Evolutionary conservation across 2,888 invertebrate genomes (phyloP).

Genomic region (Apomyelois bistriatella): DNA sequence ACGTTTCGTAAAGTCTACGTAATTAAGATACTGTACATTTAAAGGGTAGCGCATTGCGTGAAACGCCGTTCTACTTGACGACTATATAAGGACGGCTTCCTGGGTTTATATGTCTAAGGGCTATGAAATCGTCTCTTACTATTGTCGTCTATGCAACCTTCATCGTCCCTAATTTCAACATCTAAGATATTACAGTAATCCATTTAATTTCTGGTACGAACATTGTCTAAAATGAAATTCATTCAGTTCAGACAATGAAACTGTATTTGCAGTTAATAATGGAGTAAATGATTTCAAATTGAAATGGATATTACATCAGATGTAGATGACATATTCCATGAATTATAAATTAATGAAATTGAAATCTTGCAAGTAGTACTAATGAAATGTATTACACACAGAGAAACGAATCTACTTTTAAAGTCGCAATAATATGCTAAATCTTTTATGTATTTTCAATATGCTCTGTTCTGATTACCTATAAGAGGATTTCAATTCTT

Average conservation of each 20-base stretch:
- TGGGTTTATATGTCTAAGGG: not conserved
- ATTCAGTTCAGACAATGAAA: not conserved
- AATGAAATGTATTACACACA: not conserved
- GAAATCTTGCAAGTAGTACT: not conserved
- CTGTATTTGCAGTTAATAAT: not conserved
- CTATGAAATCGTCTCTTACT: not conserved
- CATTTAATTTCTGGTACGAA: not conserved
- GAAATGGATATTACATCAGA: not conserved
- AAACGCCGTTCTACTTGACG: not conserved
- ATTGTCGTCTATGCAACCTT: not conserved
- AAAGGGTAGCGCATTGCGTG: conserved; percentile 17
- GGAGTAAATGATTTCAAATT: not conserved
- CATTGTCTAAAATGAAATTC: not conserved
- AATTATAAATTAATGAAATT: not conserved
- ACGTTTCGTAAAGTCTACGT: conserved; percentile 35
- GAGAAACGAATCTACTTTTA: not conserved
- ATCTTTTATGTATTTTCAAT: not conserved
- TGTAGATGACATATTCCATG: not conserved
- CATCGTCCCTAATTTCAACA: not conserved
- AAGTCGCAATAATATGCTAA: not conserved
- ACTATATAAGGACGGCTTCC: not conserved
- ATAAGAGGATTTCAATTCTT: not conserved
- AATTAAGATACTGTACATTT: conserved; percentile 31
- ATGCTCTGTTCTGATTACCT: not conserved
- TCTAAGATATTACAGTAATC: conserved; percentile 1